phyloP scores from a whole-genome alignment of 2,888 invertebrate genomes.

The Harpalus rubripes region DNA sequence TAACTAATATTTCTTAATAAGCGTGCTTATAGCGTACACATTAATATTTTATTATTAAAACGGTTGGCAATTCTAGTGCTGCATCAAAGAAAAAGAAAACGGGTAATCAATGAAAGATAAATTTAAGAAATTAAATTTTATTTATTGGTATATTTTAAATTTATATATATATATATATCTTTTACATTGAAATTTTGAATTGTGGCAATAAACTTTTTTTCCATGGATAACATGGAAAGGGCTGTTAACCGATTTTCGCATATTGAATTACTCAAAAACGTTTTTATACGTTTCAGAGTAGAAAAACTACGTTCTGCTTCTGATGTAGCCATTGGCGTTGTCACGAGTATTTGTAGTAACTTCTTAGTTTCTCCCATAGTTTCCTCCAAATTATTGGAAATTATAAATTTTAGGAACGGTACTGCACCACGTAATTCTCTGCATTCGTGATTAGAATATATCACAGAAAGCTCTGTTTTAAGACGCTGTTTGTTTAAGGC shows the following conservation, averaged over 20 bases:
- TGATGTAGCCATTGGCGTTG: no score
- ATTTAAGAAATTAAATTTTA: no score
- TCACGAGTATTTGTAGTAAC: no score
- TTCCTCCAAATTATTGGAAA: constrained; percentile 34
- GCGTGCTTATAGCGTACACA: no score
- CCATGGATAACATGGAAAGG: constrained; percentile 10
- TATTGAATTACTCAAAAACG: constrained; percentile 24
- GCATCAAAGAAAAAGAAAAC: not conserved
- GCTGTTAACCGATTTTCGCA: constrained; percentile 27
- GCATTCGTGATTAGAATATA: constrained; percentile 30
- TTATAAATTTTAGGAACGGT: constrained; percentile 30
- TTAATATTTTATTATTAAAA: no score
- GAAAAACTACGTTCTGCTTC: no score
- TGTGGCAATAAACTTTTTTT: constrained; percentile 44
- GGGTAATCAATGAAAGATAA: not conserved
- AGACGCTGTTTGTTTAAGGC: constrained; percentile 25
- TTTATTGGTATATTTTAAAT: no score
- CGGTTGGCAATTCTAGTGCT: not conserved
- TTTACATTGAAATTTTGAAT: no score
- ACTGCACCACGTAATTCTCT: constrained; percentile 23
- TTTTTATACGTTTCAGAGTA: no score
- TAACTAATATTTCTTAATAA: no score
- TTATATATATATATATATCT: no score
- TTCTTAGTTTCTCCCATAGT: constrained; percentile 34
- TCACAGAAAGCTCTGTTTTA: constrained; percentile 5